phyloP scores from a whole-genome alignment of 30 jellyfish, hydroid and myxozoan species.

The Clytia hemisphaerica region DNA sequence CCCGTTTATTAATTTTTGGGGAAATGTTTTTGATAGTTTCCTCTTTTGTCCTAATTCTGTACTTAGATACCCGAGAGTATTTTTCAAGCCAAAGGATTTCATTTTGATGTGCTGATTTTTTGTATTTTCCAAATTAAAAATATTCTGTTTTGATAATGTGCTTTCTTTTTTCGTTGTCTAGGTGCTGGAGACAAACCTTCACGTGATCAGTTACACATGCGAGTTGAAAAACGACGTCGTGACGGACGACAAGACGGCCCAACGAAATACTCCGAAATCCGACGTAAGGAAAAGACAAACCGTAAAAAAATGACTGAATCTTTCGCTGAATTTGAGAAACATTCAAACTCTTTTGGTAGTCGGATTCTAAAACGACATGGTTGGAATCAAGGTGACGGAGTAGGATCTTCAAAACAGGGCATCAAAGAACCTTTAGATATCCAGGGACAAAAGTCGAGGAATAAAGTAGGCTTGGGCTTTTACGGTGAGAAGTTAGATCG shows the following conservation, averaged over 20 bases:
- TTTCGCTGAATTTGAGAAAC: conserved; percentile 49
- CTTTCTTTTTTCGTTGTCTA: not conserved
- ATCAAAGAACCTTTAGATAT: conserved; percentile 58
- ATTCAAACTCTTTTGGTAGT: conserved; percentile 47
- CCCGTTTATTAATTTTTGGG: too few relatives aligned
- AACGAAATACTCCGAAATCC: conserved; percentile 10
- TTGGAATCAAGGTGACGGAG: conserved; percentile 59
- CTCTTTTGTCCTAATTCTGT: too few relatives aligned
- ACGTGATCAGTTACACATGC: conserved; percentile 36
- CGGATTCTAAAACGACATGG: conserved; percentile 41
- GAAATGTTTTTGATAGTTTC: too few relatives aligned
- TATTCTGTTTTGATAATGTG: not conserved
- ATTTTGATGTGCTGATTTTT: not conserved
- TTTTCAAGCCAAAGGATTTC: not conserved
- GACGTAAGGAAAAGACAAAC: conserved; percentile 13
- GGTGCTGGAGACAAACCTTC: conserved; percentile 69
- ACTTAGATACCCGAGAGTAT: too few relatives aligned
- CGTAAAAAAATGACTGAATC: conserved; percentile 10
- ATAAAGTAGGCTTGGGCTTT: conserved; percentile 52
- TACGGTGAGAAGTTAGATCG: conserved; percentile 53
- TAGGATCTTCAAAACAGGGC: conserved; percentile 48
- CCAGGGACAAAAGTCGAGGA: conserved; percentile 52
- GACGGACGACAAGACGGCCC: conserved; percentile 44
- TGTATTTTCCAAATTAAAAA: not conserved
- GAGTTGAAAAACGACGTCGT: conserved; percentile 34